These are phyloP conservation scores for Corbicula japonica DNA, from an alignment of 2,888 invertebrate genomes.

Conservation along the genomic window DNA sequence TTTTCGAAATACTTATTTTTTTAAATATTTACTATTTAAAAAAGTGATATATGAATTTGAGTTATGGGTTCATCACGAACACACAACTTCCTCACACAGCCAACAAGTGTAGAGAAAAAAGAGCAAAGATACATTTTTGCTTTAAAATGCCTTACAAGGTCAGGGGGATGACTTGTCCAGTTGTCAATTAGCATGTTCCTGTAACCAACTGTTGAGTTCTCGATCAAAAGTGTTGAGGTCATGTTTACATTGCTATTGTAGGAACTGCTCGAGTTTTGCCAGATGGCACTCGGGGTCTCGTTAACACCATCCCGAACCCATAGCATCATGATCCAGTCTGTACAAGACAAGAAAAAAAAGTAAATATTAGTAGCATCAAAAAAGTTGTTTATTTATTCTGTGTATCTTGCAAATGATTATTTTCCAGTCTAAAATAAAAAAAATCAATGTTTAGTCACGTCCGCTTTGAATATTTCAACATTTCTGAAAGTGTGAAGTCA, in stretches of 20 bases:
- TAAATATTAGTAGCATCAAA: too few species aligned
- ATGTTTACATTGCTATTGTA: slow-evolving; percentile 20
- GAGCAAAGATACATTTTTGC: not conserved
- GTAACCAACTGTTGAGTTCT: not conserved
- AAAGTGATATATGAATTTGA: not conserved
- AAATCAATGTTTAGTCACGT: too few species aligned
- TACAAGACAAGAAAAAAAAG: too few species aligned
- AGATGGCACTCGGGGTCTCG: slow-evolving; percentile 30
- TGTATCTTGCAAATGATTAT: too few species aligned
- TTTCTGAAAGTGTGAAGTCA: too few species aligned
- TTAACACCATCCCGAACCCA: slow-evolving; percentile 32
- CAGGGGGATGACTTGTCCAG: slow-evolving; percentile 29
- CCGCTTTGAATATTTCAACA: too few species aligned
- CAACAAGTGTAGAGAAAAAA: not conserved
- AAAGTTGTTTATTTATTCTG: too few species aligned
- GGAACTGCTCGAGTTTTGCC: slow-evolving; percentile 27
- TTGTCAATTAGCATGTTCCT: slow-evolving; percentile 38
- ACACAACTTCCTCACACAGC: not conserved
- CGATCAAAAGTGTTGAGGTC: not conserved
- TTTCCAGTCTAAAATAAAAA: too few species aligned
- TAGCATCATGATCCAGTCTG: slow-evolving; percentile 40
- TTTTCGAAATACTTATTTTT: not conserved
- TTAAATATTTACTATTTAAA: not conserved
- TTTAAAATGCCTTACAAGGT: slow-evolving; percentile 17
- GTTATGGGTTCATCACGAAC: not conserved